phyloP scores from a whole-genome alignment of 2,797 vertebrate genomes.

The Characodon lateralis region DNA sequence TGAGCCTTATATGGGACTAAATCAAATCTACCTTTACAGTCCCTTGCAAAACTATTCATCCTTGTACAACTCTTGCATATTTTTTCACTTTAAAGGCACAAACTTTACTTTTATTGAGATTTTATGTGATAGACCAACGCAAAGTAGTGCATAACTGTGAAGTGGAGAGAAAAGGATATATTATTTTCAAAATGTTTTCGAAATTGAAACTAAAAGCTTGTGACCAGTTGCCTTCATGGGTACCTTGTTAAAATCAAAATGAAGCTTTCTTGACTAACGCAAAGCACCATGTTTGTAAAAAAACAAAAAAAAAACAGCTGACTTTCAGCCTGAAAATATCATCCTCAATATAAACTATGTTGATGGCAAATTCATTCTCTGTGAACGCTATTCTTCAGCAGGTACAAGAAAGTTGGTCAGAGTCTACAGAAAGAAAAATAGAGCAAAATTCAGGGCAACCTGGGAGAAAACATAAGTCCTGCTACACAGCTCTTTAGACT shows the following conservation, averaged over 20 bases:
- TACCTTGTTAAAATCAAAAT: background rate
- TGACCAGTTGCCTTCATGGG: background rate
- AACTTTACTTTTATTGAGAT: background rate
- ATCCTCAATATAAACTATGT: too few relatives aligned
- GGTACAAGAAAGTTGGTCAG: too few relatives aligned
- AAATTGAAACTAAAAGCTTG: background rate
- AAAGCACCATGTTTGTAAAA: background rate
- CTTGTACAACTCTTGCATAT: background rate
- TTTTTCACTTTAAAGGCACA: background rate
- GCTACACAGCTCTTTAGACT: too few relatives aligned
- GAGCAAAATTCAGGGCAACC: background rate
- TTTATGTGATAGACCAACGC: background rate
- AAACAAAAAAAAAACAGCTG: background rate
- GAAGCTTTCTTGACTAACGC: background rate
- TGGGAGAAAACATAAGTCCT: background rate
- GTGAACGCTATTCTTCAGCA: too few relatives aligned
- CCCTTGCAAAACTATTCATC: background rate
- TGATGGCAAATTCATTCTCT: too few relatives aligned
- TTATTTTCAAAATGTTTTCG: background rate
- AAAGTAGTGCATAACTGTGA: background rate
- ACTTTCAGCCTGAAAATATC: too few relatives aligned
- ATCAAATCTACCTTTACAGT: background rate
- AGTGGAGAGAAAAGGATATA: background rate
- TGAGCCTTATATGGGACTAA: background rate
- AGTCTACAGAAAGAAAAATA: background rate